Conservation (phyloP, 2,888 invertebrate genomes). For the Diarsia brunnea region DNA sequence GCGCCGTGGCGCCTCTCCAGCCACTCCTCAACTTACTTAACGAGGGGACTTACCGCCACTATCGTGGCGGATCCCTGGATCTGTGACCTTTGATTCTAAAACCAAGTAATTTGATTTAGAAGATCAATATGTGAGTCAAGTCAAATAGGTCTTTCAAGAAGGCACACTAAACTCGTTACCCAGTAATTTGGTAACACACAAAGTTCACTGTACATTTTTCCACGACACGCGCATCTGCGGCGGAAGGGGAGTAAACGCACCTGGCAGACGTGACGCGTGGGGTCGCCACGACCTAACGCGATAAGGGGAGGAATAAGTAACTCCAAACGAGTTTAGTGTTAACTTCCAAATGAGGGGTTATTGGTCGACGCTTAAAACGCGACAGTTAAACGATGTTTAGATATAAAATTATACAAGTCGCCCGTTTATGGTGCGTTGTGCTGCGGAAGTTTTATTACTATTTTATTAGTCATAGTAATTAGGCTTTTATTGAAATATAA, state of each 20-base stretch:
- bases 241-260: conserved; percentile 82
- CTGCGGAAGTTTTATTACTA: conserved; percentile 67
- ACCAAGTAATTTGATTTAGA: neutral
- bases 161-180: conserved; percentile 19
- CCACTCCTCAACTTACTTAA: too few relatives aligned
- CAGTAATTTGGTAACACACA: conserved; percentile 52
- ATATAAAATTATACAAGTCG: conserved; percentile 71
- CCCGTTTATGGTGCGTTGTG: conserved; percentile 67
- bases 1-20: too few relatives aligned
- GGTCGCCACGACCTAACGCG: conserved; percentile 78
- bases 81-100: neutral
- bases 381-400: conserved; percentile 72
- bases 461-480: conserved; percentile 69
- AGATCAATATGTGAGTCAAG: neutral
- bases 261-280: conserved; percentile 83
- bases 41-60: too few relatives aligned
- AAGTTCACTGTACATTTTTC: conserved; percentile 71
- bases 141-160: neutral
- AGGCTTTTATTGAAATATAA: conserved; percentile 60
- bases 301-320: conserved; percentile 76
- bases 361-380: conserved; percentile 68
- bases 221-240: conserved; percentile 77
- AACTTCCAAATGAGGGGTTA: conserved; percentile 77
- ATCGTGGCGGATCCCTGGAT: too few relatives aligned
- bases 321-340: conserved; percentile 78